These are phyloP conservation scores for Microtus ochrogaster DNA, from an alignment of 2,113 vertebrate genomes.

Conservation along the genomic window DNA sequence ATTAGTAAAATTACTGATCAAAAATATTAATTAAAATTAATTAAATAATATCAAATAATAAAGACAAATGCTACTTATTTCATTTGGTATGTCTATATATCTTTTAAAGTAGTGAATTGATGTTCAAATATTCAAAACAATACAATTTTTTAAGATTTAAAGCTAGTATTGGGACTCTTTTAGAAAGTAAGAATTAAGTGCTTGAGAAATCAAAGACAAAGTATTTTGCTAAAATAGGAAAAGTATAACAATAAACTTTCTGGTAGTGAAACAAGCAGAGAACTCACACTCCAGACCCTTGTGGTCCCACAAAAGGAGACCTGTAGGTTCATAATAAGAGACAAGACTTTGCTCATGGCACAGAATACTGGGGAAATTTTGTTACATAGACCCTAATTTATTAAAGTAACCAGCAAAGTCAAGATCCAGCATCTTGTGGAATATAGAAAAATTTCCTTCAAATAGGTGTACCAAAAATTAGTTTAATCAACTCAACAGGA, in stretches of 20 bases:
- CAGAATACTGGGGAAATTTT: not conserved
- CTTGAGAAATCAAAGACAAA: slow-evolving; percentile 9
- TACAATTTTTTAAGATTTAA: not conserved
- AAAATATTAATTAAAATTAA: not conserved
- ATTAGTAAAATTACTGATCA: not conserved
- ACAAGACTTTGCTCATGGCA: not conserved
- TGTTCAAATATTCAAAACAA: not conserved
- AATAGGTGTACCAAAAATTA: not conserved
- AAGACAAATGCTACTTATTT: slow-evolving; percentile 2
- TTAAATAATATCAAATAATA: not conserved
- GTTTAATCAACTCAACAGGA: not conserved
- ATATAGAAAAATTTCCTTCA: slow-evolving; percentile 14
- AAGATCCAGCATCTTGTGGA: not conserved
- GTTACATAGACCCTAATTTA: not conserved
- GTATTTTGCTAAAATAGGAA: not conserved
- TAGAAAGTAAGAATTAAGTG: not conserved
- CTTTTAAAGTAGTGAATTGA: not conserved
- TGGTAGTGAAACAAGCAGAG: not conserved
- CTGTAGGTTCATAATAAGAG: not conserved
- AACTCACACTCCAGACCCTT: not conserved
- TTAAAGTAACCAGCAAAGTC: not conserved
- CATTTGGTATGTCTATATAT: not conserved
- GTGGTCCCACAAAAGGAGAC: not conserved
- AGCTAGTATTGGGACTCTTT: not conserved
- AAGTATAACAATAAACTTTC: not conserved